A percentile compares a stretch with the other conserved stretches of the same genome.
Evolutionary conservation across 2,797 vertebrate species (phyloP).

Genomic region (Phataginus tetradactyla): DNA sequence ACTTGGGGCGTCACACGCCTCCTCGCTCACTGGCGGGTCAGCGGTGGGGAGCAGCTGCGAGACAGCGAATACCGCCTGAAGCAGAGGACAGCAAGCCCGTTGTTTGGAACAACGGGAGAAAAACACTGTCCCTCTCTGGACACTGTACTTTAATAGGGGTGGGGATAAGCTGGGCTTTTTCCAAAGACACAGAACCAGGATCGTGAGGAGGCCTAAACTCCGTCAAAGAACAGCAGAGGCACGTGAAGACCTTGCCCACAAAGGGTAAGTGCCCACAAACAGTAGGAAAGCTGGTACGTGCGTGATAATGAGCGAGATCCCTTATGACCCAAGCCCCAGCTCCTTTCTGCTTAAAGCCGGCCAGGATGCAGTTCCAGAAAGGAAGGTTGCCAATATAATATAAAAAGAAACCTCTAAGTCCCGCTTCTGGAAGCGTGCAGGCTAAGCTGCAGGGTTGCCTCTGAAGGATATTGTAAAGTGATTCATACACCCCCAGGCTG

Average conservation of each 20-base stretch:
- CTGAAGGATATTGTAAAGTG: neutral
- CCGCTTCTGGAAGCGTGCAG: neutral
- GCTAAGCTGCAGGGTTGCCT: neutral
- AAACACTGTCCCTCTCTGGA: neutral
- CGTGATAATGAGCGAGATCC: neutral
- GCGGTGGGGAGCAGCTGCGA: neutral
- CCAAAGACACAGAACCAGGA: neutral
- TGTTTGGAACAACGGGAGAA: neutral
- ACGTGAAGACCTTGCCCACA: neutral
- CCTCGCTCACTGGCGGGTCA: neutral
- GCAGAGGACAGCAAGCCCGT: neutral
- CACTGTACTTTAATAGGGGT: neutral
- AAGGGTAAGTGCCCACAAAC: no score
- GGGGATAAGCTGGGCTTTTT: neutral
- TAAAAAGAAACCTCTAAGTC: neutral
- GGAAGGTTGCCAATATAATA: neutral
- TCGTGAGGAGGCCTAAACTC: neutral
- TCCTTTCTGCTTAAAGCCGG: neutral
- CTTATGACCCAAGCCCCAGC: no score
- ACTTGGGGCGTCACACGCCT: neutral
- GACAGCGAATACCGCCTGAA: neutral
- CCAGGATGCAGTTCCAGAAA: neutral
- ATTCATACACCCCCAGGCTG: no score
- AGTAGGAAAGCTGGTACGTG: neutral
- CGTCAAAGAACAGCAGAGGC: neutral